A percentile compares a stretch with the other conserved stretches of the same genome.
Conservation (phyloP, 1,140 invertebrate species). For the Drosophila biarmipes region DNA sequence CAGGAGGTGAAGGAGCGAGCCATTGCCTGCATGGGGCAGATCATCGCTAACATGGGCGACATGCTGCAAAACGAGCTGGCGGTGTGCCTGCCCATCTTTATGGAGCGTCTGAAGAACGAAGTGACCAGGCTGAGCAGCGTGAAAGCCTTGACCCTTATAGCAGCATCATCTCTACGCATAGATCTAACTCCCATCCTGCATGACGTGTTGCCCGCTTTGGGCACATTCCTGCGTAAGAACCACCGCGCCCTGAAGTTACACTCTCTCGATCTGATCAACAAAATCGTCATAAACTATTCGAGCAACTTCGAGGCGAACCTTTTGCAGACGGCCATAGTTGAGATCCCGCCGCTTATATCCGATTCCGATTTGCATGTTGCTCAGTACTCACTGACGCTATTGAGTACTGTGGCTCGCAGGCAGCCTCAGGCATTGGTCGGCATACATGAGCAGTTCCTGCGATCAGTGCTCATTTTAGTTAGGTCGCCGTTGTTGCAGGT, state of each 20-base stretch:
- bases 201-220: constrained; percentile 95
- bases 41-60: constrained; percentile 96
- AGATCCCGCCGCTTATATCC: constrained; percentile 94
- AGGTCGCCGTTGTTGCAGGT: constrained; percentile 95
- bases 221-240: constrained; percentile 98
- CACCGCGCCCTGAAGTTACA: constrained; percentile 97
- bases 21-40: constrained; percentile 98
- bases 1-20: constrained; percentile 99
- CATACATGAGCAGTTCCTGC: constrained; percentile 88
- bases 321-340: constrained; percentile 91
- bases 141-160: constrained; percentile 97
- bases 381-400: constrained; percentile 92
- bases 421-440: constrained; percentile 85
- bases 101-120: constrained; percentile 97
- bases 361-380: constrained; percentile 98
- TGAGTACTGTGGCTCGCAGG: constrained; percentile 87
- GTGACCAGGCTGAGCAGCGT: constrained; percentile 98
- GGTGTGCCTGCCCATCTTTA: constrained; percentile 95
- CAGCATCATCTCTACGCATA: constrained; percentile 94
- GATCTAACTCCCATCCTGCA: constrained; percentile 93
- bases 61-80: constrained; percentile 89
- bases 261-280: constrained; percentile 95
- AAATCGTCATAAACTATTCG: constrained; percentile 94
- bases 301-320: constrained; percentile 89
- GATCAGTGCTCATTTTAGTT: constrained; percentile 94